Base-by-base conservation (phyloP, 2,113 vertebrate species). In the Danionella cerebrum region DNA sequence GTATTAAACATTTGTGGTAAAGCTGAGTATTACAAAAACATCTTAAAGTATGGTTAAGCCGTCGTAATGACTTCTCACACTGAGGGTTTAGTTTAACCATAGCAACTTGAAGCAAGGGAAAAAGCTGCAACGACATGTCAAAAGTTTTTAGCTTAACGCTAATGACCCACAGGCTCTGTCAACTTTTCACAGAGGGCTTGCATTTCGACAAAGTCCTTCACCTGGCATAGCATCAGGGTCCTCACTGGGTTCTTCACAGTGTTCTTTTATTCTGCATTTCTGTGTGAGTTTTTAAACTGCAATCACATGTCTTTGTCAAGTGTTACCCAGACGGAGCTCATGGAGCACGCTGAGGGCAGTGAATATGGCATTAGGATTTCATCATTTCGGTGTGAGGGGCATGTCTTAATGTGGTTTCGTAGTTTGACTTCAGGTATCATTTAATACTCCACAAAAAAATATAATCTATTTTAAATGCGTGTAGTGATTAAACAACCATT, bases 131-230 rank as follows among this genome's bases (percentile, higher is more conserved):
- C 0, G 19, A 78, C 55, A 78, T 86, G 84, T 7, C 65, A 83
- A 54, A 71, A 68, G 41, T 65, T n/a, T 44, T 74, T 60, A 59
- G 38, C 27, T 55, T 6, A 10, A 58, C 39, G 67, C 71, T 86
- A 87, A 87, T 84, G 62, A 76, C 45, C 73, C 42, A 75, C 77
- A 77, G 73, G 60, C 54, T 70, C 76, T 69, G 63, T 73, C 73
- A 70, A 86, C 82, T 86, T 86, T 86, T 83, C 84, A 77, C 81
- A 84, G 71, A 76, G 74, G 73, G 36, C 70, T 78, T 75, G 71
- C 4, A 64, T 19, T 6, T 71, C 2, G 2, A 48, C 13, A 11
- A 48, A 48, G 2, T 12, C 13, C 13, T 51, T 45, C 38, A 14
- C 50, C 38, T 39, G 31, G 14, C 35, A 45, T 12, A 14, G 42